phyloP scores from a whole-genome alignment of 2,888 invertebrate species.

The Zygothrica quintamaculata region DNA sequence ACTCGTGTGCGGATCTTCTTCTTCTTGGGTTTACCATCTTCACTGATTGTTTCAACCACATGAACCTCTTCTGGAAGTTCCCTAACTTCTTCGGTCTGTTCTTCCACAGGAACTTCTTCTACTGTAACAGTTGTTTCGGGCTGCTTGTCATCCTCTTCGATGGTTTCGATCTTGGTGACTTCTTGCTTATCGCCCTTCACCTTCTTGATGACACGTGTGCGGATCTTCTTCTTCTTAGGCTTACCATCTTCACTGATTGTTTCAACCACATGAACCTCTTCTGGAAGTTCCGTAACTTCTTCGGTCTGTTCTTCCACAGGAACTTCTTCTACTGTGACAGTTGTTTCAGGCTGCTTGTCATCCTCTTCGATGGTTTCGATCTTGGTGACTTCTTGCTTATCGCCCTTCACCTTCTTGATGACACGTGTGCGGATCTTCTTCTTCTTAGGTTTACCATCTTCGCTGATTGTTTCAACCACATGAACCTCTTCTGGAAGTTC shows the following conservation, averaged over 20 bases:
- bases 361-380: slow-evolving; percentile 6
- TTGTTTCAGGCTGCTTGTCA: slow-evolving; percentile 22
- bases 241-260: neutral
- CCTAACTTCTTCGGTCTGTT: slow-evolving; percentile 15
- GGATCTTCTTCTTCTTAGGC: too few species aligned
- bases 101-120: slow-evolving; percentile 24
- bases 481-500: slow-evolving; percentile 5
- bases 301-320: slow-evolving; percentile 45
- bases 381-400: slow-evolving; percentile 3
- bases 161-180: slow-evolving; percentile 15
- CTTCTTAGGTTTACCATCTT: slow-evolving; percentile 1
- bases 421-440: slow-evolving; percentile 5
- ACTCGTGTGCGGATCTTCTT: too few species aligned
- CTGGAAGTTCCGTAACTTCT: slow-evolving; percentile 23
- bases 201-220: too few species aligned
- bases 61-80: slow-evolving; percentile 16
- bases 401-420: slow-evolving; percentile 3
- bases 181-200: slow-evolving; percentile 1
- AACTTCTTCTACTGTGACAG: slow-evolving; percentile 68
- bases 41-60: too few species aligned
- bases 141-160: slow-evolving; percentile 21
- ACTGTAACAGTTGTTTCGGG: slow-evolving; percentile 25
- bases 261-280: neutral
- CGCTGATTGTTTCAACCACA: neutral
- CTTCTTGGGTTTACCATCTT: too few species aligned